Percentiles rank a stretch among this genome's conserved stretches.
Evolutionary conservation across 2,888 invertebrate species (phyloP).

Genomic region (Ophion obscuratus): DNA sequence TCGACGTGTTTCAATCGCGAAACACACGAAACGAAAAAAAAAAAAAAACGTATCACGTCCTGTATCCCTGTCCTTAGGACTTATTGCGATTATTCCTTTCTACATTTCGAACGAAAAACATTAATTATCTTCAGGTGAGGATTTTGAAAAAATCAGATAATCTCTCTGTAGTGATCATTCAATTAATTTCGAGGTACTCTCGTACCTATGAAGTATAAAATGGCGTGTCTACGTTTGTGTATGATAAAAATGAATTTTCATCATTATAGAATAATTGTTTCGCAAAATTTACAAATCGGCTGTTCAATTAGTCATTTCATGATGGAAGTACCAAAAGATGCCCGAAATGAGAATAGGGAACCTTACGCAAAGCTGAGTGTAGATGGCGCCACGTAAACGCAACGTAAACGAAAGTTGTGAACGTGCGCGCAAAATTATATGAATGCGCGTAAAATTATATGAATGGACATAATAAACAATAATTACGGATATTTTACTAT

Average conservation of each 20-base stretch:
- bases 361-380: too few species aligned
- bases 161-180: neutral
- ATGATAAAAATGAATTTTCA: neutral
- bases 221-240: neutral
- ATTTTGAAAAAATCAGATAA: neutral
- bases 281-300: too few species aligned
- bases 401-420: too few species aligned
- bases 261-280: neutral
- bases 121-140: neutral
- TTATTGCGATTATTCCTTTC: neutral
- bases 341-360: neutral
- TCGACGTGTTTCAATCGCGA: constrained; percentile 9
- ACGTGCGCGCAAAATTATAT: too few species aligned
- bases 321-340: neutral
- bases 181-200: too few species aligned
- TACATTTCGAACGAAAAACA: neutral
- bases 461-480: too few species aligned
- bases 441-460: too few species aligned
- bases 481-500: too few species aligned
- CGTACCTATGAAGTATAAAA: neutral
- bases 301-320: neutral
- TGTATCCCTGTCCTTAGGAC: neutral
- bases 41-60: neutral
- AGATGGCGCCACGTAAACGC: too few species aligned
- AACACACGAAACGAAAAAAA: neutral